A percentile compares a stretch with the other conserved stretches of the same genome.
These are phyloP conservation scores for Dicerorhinus sumatrensis DNA, from an alignment of 2,113 vertebrate species.

Conservation along the genomic window DNA sequence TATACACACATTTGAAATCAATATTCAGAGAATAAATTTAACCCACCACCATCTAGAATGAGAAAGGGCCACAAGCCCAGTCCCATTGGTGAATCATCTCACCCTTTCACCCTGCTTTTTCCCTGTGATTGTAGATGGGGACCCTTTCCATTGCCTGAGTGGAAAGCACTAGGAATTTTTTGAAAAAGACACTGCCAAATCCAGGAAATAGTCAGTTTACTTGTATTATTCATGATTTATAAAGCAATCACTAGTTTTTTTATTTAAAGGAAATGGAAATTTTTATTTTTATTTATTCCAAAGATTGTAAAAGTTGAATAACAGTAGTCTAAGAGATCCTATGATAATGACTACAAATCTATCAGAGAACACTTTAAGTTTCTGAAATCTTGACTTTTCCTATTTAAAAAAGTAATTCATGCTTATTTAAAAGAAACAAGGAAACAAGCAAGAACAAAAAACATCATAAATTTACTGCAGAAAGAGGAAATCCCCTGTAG, in stretches of 20 bases:
- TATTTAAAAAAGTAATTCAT: conserved; percentile 4
- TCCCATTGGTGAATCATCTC: neutral
- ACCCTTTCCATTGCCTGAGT: neutral
- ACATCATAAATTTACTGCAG: neutral
- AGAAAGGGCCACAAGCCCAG: neutral
- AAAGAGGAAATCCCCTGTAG: neutral
- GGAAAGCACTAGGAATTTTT: neutral
- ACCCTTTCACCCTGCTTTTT: neutral
- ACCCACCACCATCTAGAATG: neutral
- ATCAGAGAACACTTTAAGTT: neutral
- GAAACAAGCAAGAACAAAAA: neutral
- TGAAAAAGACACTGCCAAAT: neutral
- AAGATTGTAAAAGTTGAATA: conserved; percentile 2
- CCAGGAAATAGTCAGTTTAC: neutral
- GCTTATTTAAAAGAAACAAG: neutral
- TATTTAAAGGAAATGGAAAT: conserved; percentile 39
- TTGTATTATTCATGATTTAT: neutral
- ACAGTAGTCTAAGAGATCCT: neutral
- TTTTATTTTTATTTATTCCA: conserved; percentile 7
- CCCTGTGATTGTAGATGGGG: neutral
- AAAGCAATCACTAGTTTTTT: conserved; percentile 13
- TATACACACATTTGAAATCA: neutral
- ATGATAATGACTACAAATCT: neutral
- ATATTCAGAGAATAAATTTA: neutral
- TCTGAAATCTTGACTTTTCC: neutral